phyloP scores from a whole-genome alignment of 2,797 vertebrate species.

The Hoplostethus atlanticus region DNA sequence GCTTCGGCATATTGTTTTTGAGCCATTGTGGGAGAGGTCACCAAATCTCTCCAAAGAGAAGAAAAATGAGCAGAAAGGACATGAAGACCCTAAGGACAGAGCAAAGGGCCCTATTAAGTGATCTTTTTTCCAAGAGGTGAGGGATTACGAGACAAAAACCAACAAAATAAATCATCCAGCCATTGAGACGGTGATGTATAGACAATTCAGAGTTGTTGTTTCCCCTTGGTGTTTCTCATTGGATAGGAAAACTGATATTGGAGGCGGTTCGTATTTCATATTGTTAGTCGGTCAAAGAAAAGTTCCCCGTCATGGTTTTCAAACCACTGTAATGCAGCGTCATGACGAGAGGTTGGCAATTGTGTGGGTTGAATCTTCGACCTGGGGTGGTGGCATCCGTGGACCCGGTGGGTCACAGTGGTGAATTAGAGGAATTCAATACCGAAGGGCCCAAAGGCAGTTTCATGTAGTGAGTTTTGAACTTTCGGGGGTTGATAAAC shows the following conservation, averaged over 20 bases:
- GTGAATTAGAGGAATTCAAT: conserved; percentile 66
- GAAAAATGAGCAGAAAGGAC: conserved; percentile 36
- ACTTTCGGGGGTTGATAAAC: conserved; percentile 52
- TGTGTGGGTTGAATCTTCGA: conserved; percentile 48
- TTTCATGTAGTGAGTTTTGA: conserved; percentile 61
- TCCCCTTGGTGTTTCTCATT: conserved; percentile 52
- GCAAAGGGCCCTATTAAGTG: conserved; percentile 62
- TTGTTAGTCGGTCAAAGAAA: conserved; percentile 55
- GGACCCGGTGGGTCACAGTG: conserved; percentile 32
- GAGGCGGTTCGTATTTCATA: conserved; percentile 65
- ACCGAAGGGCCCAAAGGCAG: conserved; percentile 57
- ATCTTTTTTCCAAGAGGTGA: conserved; percentile 49
- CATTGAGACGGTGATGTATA: conserved; percentile 57
- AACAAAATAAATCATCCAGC: conserved; percentile 62
- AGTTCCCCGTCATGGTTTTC: conserved; percentile 54
- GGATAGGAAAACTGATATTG: conserved; percentile 59
- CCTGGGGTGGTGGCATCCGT: conserved; percentile 51
- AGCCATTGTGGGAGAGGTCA: conserved; percentile 61
- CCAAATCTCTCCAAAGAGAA: conserved; percentile 41
- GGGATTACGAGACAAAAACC: conserved; percentile 51
- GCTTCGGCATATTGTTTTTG: conserved; percentile 45
- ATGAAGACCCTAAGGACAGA: conserved; percentile 59
- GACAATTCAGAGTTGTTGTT: conserved; percentile 48
- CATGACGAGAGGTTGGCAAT: conserved; percentile 40
- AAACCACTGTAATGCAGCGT: conserved; percentile 46